Evolutionary conservation across 2,888 invertebrate species (phyloP).

Genomic region (Micropterix aruncella): DNA sequence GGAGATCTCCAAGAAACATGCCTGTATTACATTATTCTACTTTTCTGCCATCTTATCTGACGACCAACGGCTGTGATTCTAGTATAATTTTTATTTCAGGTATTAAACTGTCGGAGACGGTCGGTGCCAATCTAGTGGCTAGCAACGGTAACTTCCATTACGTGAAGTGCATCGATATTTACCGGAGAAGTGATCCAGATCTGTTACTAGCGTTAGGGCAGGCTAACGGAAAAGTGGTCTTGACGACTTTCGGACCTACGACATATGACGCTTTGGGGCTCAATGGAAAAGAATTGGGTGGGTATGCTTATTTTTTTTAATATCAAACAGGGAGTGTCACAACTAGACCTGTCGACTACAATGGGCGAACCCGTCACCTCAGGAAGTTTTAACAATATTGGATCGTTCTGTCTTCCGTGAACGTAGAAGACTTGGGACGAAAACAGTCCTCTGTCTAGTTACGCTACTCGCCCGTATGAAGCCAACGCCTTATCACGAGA

Average conservation of each 20-base stretch:
- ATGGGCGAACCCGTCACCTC: conserved; percentile 1
- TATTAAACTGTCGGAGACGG: conserved; percentile 51
- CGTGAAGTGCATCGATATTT: conserved; percentile 78
- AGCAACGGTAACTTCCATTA: conserved; percentile 63
- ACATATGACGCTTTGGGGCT: conserved; percentile 51
- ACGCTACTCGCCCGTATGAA: too few relatives aligned
- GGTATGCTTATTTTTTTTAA: conserved; percentile 3
- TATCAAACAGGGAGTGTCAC: neutral
- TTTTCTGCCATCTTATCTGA: conserved; percentile 15
- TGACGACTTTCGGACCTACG: conserved; percentile 63
- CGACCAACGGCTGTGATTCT: neutral
- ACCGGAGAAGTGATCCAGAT: conserved; percentile 61
- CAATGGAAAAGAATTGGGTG: conserved; percentile 66
- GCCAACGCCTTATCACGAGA: too few relatives aligned
- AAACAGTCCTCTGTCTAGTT: too few relatives aligned
- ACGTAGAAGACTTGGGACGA: too few relatives aligned
- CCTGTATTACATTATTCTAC: too few relatives aligned
- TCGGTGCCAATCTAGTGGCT: conserved; percentile 54
- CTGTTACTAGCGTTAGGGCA: conserved; percentile 78
- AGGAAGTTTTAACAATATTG: too few relatives aligned
- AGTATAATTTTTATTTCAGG: conserved; percentile 28
- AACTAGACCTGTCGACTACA: neutral
- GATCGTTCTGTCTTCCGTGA: too few relatives aligned
- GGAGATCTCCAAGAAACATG: conserved; percentile 37
- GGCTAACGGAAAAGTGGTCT: conserved; percentile 73